Base-by-base conservation (phyloP, 1,140 invertebrate species). In the Sinella curviseta region DNA sequence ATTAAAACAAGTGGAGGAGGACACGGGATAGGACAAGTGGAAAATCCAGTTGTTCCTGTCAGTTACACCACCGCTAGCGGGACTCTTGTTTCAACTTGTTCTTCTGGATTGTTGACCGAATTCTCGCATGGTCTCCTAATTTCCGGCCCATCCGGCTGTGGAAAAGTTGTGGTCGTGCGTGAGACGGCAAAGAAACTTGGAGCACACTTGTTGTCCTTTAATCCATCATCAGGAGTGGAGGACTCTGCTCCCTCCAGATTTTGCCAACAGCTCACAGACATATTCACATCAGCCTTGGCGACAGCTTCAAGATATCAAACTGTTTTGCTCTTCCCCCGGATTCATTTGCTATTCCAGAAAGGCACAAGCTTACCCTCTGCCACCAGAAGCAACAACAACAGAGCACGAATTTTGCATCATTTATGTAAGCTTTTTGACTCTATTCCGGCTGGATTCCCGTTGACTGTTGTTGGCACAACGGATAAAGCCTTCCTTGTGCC, bases 101-200 rank as follows among this genome's bases (percentile, higher is more conserved):
- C n/a, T n/a, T n/a, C n/a, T 48, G 39, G 39, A 48, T 20, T 48
- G 35, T 36, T 75, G 34, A 75, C 74, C 33, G 87, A 77, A 65
- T 65, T 67, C 80, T 2, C 73, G 70, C 60, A 75, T 65, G 74
- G 88, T 74, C 85, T 90, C 26, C 84, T 90, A 17, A 83, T 90
- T 26, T 86, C 84, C 85, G 89, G 89, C 12, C 89, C 89, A 35
- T 86, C 89, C 65, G 89, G 89, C 55, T 89, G 88, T 80, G 89
- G 89, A 4, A 90, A 90, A 84, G 89, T 88, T 3, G 79, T 88
- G 39, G 86, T 90, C 83, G 88, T 88, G 30, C 86, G 81, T 36
- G 70, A 78, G 28, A 65, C 84, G 12, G 80, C 78, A 16, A 73
- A 74, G 8, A 76, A 84, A 74, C 74, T 60, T 57, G 24, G 54